Percentiles rank a stretch among this genome's conserved stretches.
Conservation (phyloP, 2,113 vertebrate genomes). For the Seriola quinqueradiata region DNA sequence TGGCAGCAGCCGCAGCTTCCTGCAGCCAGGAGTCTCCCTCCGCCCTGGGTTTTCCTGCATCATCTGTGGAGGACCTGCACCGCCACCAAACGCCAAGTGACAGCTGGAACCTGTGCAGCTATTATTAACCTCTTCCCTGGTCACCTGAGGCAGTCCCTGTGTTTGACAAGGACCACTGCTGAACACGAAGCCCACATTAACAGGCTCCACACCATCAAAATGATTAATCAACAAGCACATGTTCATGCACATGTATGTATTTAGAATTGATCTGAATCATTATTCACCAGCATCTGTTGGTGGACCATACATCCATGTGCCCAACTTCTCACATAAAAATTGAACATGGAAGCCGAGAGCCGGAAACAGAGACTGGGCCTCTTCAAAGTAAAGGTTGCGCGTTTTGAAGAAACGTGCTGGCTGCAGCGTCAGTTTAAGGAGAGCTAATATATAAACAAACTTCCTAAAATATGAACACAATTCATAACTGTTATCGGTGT, state of each 20-base stretch:
- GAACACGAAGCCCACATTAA: neutral
- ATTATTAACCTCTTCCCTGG: slow-evolving; percentile 1
- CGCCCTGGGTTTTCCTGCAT: neutral
- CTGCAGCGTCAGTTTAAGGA: too few species aligned
- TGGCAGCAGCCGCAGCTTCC: neutral
- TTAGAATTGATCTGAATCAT: neutral
- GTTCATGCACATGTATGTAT: too few species aligned
- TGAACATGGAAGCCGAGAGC: too few species aligned
- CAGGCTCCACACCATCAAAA: neutral
- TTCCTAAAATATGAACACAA: too few species aligned
- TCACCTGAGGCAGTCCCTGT: neutral
- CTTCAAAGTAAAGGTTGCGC: too few species aligned
- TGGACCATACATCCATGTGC: too few species aligned
- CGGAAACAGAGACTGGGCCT: too few species aligned
- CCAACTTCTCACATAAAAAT: too few species aligned
- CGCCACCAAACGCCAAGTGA: neutral
- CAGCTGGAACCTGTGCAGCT: slow-evolving; percentile 12
- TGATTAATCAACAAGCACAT: too few species aligned
- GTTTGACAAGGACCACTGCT: neutral
- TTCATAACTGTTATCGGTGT: too few species aligned
- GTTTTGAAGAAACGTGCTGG: too few species aligned
- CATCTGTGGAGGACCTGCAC: neutral
- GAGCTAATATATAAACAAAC: too few species aligned
- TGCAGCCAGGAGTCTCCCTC: slow-evolving; percentile 10
- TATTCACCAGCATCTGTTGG: neutral